phyloP scores from a whole-genome alignment of 2,888 invertebrate species.

The Hydrotaea diabolus region DNA sequence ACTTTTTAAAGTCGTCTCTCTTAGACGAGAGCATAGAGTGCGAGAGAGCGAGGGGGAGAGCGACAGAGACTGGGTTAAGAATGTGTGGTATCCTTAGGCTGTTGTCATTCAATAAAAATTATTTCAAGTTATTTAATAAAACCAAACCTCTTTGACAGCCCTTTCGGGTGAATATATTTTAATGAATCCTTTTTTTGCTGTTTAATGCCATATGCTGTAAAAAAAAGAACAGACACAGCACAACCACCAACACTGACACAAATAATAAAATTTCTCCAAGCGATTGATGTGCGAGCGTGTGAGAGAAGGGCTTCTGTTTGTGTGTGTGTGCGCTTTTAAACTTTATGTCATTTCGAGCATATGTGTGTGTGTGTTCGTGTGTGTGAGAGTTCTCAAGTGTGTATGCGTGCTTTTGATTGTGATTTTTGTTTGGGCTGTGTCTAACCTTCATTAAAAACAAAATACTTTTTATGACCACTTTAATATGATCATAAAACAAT shows the following conservation, averaged over 20 bases:
- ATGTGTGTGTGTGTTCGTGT: background rate
- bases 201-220: conserved; percentile 31
- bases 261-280: background rate
- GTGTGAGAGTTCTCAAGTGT: conserved; percentile 8
- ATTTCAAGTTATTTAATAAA: conserved; percentile 33
- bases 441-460: conserved; percentile 48
- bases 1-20: background rate
- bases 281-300: background rate
- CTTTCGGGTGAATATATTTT: background rate
- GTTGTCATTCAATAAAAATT: conserved; percentile 13
- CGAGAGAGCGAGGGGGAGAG: no score
- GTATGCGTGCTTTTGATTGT: conserved; percentile 19
- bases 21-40: no score
- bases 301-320: background rate
- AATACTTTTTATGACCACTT: conserved; percentile 41
- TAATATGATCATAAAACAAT: conserved; percentile 42
- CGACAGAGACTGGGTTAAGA: no score
- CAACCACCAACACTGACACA: background rate
- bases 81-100: background rate
- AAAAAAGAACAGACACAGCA: background rate
- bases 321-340: background rate
- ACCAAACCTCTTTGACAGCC: background rate
- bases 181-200: conserved; percentile 19
- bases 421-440: conserved; percentile 38
- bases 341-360: background rate